Evolutionary conservation across 2,888 invertebrate genomes (phyloP).

Genomic region (Aphodius granarius): DNA sequence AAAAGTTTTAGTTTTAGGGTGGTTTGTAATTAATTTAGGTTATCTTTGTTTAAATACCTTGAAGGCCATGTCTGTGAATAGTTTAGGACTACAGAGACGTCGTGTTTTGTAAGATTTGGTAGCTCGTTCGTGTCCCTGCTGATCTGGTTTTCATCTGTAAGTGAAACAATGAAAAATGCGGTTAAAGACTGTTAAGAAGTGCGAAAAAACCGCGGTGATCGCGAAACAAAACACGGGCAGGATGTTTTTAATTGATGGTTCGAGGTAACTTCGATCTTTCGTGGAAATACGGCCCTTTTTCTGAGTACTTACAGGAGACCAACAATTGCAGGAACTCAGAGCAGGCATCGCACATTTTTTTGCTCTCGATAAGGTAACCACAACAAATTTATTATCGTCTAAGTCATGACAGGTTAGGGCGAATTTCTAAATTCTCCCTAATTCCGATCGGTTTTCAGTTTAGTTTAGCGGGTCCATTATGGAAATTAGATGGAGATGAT

Average conservation of each 20-base stretch:
- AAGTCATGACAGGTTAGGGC: constrained; percentile 28
- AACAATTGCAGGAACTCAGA: constrained; percentile 91
- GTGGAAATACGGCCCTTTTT: neutral
- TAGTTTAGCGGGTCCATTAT: constrained; percentile 31
- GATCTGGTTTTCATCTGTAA: constrained; percentile 78
- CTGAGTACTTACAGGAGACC: constrained; percentile 72
- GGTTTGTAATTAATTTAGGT: neutral
- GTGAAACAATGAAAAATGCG: neutral
- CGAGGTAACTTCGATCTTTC: constrained; percentile 9
- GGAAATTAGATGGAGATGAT: constrained; percentile 43
- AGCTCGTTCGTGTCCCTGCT: constrained; percentile 77
- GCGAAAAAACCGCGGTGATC: neutral
- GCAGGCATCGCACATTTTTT: constrained; percentile 90
- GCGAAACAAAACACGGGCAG: neutral
- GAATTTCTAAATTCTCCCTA: constrained; percentile 29
- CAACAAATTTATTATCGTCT: constrained; percentile 27
- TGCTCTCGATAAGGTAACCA: constrained; percentile 23
- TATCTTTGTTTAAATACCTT: constrained; percentile 60
- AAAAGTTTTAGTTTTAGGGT: constrained; percentile 38
- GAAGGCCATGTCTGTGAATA: constrained; percentile 90
- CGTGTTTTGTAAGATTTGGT: constrained; percentile 73
- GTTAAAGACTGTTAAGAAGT: neutral
- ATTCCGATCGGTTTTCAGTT: constrained; percentile 31
- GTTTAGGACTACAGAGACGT: constrained; percentile 80
- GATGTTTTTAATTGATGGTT: constrained; percentile 9